Base-by-base conservation (phyloP, 2,888 invertebrate genomes). In the Thymelicus lineola region DNA sequence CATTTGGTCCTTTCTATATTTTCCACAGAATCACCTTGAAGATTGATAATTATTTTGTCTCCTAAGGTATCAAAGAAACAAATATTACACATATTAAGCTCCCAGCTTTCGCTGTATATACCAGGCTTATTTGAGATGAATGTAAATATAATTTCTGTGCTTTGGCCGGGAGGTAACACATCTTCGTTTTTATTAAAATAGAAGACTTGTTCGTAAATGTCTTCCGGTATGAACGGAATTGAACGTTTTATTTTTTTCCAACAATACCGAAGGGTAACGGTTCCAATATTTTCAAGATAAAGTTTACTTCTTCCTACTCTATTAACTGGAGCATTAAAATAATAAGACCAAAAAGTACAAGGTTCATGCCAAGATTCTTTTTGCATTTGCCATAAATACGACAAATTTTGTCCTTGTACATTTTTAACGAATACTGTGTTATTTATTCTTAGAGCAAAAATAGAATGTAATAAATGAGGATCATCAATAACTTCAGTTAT, bases 131-230 rank as follows among this genome's bases (percentile, higher is more conserved):
- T 81, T 1, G 93, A 87, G 59, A 90, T 77, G 76, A 95, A 95
- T 74, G 93, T 94, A 45, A 95, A 86, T 14, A 77, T 82, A 57
- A 95, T 75, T 42, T 87, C 75, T 55, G 86, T 86, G 4, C 77
- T 84, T 75, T 94, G 91, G 0, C 94, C 94, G 0, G 95, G 95
- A 0, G 89, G 81, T 55, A 95, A 72, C 0, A 94, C 79, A 17
- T 92, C 87, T 79, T 94, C 94, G 73, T 94, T 95, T 82, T 95
- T 95, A 70, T 95, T 91, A 72, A 95, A 95, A 78, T 89, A 95
- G 77, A 95, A 95, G 0, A 87, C 86, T 79, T 89, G 93, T 55
- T 83, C 86, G 66, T 79, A 82, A 45, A 74, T 75, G 57, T 82
- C 83, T 70, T 88, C 87, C 5, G 87, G 85, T 75, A 90, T 85